phyloP scores from a whole-genome alignment of 2,888 invertebrate genomes.

The Drosophila mimica region DNA sequence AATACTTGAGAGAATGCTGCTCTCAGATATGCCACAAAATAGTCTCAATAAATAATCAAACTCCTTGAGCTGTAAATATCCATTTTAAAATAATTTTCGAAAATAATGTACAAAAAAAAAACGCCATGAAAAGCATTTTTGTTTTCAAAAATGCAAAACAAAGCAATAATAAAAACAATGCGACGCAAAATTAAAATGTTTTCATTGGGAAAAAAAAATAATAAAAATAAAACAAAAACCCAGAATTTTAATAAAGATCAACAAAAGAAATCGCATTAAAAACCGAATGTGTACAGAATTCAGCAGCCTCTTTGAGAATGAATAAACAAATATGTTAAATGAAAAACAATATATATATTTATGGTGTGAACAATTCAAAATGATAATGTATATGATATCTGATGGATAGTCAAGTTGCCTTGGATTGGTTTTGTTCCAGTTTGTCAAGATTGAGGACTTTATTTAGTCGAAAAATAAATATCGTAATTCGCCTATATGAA shows the following conservation, averaged over 20 bases:
- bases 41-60: slow-evolving; percentile 25
- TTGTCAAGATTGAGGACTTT: neutral
- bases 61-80: slow-evolving; percentile 20
- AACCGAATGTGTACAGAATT: slow-evolving; percentile 17
- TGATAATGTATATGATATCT: slow-evolving; percentile 16
- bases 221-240: slow-evolving; percentile 1
- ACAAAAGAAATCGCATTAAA: slow-evolving; percentile 39
- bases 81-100: slow-evolving; percentile 17
- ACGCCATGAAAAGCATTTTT: slow-evolving; percentile 34
- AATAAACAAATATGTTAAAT: slow-evolving; percentile 32
- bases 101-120: neutral
- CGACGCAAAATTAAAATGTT: slow-evolving; percentile 43
- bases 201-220: slow-evolving; percentile 23
- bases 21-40: slow-evolving; percentile 3
- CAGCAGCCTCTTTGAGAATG: slow-evolving; percentile 14
- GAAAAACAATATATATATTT: neutral
- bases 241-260: slow-evolving; percentile 44
- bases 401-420: neutral
- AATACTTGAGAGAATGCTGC: neutral
- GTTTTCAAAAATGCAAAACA: slow-evolving; percentile 32
- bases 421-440: neutral
- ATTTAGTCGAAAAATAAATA: neutral
- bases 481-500: neutral
- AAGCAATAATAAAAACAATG: slow-evolving; percentile 46
- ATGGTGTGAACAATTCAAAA: slow-evolving; percentile 17